Base-by-base conservation (phyloP, 2,888 invertebrate species). In the Tetranychus piercei region DNA sequence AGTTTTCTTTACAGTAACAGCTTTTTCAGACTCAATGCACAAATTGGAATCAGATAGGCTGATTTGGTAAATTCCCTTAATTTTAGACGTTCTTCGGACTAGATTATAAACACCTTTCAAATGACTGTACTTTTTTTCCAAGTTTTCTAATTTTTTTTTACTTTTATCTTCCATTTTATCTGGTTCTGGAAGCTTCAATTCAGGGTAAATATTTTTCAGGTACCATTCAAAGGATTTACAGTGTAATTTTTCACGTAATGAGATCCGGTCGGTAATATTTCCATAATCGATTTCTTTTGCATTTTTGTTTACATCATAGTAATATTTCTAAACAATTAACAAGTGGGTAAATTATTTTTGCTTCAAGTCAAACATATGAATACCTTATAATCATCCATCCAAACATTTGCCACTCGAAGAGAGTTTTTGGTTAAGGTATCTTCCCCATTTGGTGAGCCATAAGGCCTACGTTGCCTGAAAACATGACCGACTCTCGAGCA, bases 401-500 rank as follows among this genome's bases (percentile, higher is more conserved):
- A 99, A 0, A 97, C 96, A 80, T 90, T 86, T 0, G 95, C 97
- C 78, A 95, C 88, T 6, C 97, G 86, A 80, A 96, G 85, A 0
- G 95, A 94, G 83, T 99, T 99, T 78, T 88, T 87, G 8, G 91
- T 82, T 90, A 94, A 91, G 9, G 91, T 91, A 80, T 96, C 93
- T 78, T 88, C 88, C 11, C 90, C 91, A 78, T 87, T 86, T 1
- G 89, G 88, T 1, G 90, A 86, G 0, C 91, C 90, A 81, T 97
- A 99, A 0, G 97, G 97, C 43, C 96, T 85, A n/a, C 94, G 86
- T 79, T 89, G 89, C 72, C 97, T 87, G 82, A 97, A 97, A 64
- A 97, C 91, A 82, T 97, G 97, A 0, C 96, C 97, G 0, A 97
- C 93, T 23, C 95, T 86, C 64, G 94, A 95, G 82, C 97, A 97